These are phyloP conservation scores for Rutpela maculata DNA, from an alignment of 2,888 invertebrate genomes.

Conservation along the genomic window DNA sequence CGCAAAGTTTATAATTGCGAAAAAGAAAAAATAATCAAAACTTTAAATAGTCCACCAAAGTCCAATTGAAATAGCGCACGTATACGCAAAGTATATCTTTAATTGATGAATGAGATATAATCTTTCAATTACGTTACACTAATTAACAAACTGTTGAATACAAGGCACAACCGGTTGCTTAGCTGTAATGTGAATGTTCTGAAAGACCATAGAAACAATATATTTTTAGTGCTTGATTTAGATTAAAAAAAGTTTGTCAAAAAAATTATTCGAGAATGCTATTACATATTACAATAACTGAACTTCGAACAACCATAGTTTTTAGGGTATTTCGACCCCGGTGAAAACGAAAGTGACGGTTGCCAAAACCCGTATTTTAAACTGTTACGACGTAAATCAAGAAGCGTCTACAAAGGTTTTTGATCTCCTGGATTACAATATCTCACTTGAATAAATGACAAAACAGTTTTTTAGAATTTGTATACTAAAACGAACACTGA, in stretches of 20 bases:
- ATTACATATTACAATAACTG: not conserved
- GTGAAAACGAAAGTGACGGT: not conserved
- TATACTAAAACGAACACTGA: constrained; percentile 1
- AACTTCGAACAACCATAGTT: constrained; percentile 11
- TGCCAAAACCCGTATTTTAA: constrained; percentile 34
- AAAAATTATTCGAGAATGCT: not conserved
- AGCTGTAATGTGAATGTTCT: not conserved
- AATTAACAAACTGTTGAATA: constrained; percentile 10
- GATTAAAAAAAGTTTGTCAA: not conserved
- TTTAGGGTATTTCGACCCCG: constrained; percentile 36
- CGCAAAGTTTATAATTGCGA: constrained; percentile 39
- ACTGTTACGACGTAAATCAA: constrained; percentile 25
- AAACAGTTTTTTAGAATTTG: constrained; percentile 13
- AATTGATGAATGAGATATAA: constrained; percentile 15
- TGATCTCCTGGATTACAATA: constrained; percentile 22
- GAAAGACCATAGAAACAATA: not conserved
- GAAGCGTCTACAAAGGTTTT: constrained; percentile 32
- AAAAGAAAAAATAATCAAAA: constrained; percentile 44
- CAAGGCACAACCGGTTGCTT: not conserved
- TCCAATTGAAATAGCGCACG: constrained; percentile 27
- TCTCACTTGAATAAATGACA: constrained; percentile 22
- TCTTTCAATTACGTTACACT: constrained; percentile 7
- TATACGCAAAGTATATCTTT: not conserved
- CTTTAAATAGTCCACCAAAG: constrained; percentile 16
- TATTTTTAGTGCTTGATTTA: not conserved